Base-by-base conservation (phyloP, 23 tunicate species). In the Styela clava region DNA sequence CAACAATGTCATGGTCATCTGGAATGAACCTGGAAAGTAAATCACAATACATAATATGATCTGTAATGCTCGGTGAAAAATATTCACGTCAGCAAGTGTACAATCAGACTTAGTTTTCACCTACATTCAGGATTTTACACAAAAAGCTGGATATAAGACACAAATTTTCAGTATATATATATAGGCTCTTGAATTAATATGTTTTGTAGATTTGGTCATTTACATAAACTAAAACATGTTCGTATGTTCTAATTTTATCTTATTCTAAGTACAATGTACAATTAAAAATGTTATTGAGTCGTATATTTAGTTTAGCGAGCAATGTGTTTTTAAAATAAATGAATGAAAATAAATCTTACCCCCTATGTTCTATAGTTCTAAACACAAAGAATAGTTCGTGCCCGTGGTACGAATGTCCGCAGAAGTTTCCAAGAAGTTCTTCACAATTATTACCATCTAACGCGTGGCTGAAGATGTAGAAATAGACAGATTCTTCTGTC, bases 361-460 rank as follows among this genome's bases (percentile, higher is more conserved):
- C 31, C 16, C 30, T 25, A 35, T 71, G 77, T 30, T 27, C 77
- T 21, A 71, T 71, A 31, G 77, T 71, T 34, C 77, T 71, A 16
- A 71, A 71, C 12, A 71, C 77, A 34, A 71, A 71, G 16, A 19
- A 26, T 32, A 71, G 35, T 30, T 71, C 77, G 3, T 33, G 24
- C 20, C 34, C 77, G 34, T 71, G 77, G 35, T 71, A 30, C 32
- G 77, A 71, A 34, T 71, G 34, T 26, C 77, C 77, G 29, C 77
- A 71, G 12, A 71, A 71, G 35, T 71, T 71, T 33, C 35, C 77
- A 18, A 71, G 34, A 18, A 32, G 5, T 19, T 71, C 35, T 3
- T 3, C 7, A 71, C 77, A 71, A 34, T 71, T 35, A 21, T 71
- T 12, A 16, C 77, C 77, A 35, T 71, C 77, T 5, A 71, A 34